A percentile compares a stretch with the other conserved stretches of the same genome.
These are phyloP conservation scores for Leguminivora glycinivorella DNA, from an alignment of 1,140 invertebrate genomes.

Conservation along the genomic window DNA sequence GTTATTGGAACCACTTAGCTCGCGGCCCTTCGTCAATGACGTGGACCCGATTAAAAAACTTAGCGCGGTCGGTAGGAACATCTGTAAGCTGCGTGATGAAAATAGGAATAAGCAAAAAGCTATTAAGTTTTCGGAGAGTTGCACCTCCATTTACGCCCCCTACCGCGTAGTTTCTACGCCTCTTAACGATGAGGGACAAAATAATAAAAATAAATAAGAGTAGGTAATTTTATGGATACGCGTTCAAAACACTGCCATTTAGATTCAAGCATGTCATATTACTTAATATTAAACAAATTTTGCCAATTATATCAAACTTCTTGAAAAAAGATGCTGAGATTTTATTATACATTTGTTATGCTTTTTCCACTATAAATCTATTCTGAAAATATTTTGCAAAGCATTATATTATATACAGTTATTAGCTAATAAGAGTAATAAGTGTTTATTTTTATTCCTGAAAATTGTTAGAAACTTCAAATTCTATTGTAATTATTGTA, in stretches of 20 bases:
- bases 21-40: conserved; percentile 47
- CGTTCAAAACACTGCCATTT: background rate
- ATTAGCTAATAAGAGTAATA: background rate
- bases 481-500: conserved; percentile 35
- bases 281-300: too few species aligned
- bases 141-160: conserved; percentile 62
- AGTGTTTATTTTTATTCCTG: conserved; percentile 32
- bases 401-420: background rate
- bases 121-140: conserved; percentile 66
- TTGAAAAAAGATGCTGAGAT: background rate
- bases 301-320: background rate
- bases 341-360: background rate
- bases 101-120: conserved; percentile 55
- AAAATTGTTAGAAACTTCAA: conserved; percentile 41
- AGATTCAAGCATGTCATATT: background rate
- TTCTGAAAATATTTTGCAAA: background rate
- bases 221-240: background rate
- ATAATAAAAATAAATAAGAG: conserved; percentile 40
- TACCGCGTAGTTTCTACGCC: conserved; percentile 62
- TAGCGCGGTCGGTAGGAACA: conserved; percentile 68
- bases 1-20: conserved; percentile 43
- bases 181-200: conserved; percentile 47
- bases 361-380: background rate
- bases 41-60: conserved; percentile 64
- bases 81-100: conserved; percentile 62